phyloP scores from a whole-genome alignment of 2,888 invertebrate genomes.

The Rhimphoctona megacephalus region DNA sequence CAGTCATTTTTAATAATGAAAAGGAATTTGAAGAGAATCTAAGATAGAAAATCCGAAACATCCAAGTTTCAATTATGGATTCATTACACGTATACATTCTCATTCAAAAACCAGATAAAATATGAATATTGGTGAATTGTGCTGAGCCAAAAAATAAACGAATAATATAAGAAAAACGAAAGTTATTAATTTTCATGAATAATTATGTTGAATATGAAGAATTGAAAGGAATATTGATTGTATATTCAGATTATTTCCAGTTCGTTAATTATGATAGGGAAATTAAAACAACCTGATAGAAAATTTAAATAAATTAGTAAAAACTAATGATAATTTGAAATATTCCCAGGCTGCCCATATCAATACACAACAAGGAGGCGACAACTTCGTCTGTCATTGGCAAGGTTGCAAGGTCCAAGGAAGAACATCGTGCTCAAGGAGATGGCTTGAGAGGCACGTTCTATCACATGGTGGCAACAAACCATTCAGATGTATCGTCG shows the following conservation, averaged over 20 bases:
- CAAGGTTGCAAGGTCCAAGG: constrained; percentile 97
- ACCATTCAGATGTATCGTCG: constrained; percentile 97
- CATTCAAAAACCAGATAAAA: not conserved
- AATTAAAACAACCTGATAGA: not conserved
- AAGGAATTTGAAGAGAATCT: not conserved
- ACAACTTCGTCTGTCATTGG: constrained; percentile 97
- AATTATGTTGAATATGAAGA: no score
- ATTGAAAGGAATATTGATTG: not conserved
- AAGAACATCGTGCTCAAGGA: constrained; percentile 95
- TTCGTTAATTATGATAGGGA: not conserved
- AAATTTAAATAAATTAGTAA: not conserved
- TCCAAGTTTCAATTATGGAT: not conserved
- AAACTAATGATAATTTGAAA: constrained; percentile 18
- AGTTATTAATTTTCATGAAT: no score
- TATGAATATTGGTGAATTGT: not conserved
- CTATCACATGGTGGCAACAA: constrained; percentile 95
- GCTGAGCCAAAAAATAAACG: not conserved
- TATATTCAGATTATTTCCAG: not conserved
- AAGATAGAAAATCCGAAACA: no score
- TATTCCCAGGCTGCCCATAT: constrained; percentile 90
- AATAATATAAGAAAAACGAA: not conserved
- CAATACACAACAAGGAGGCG: constrained; percentile 92
- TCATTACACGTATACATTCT: not conserved
- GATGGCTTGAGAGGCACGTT: constrained; percentile 97
- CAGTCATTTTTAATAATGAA: constrained; percentile 1